phyloP scores from a whole-genome alignment of 2,888 invertebrate species.

The Cosmia pyralina region DNA sequence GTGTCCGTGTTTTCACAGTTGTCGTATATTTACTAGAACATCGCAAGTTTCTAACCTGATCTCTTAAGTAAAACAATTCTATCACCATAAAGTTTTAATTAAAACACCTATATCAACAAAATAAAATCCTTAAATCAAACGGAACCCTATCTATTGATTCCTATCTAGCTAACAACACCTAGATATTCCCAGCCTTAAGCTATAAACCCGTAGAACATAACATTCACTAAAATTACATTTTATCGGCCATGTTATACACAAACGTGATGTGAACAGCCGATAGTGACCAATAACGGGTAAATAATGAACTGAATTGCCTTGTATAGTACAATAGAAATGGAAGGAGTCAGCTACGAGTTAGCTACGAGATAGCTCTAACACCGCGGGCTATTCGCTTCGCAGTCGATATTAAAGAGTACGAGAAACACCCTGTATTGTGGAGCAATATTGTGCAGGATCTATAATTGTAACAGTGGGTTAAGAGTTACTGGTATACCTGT shows the following conservation, averaged over 20 bases:
- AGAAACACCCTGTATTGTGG: slow-evolving; percentile 16
- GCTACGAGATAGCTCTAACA: slow-evolving; percentile 40
- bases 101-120: slow-evolving; percentile 5
- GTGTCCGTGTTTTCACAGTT: too few species aligned
- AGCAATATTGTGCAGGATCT: slow-evolving; percentile 21
- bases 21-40: not conserved
- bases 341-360: slow-evolving; percentile 31
- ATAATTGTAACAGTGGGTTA: not conserved
- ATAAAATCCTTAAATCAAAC: not conserved
- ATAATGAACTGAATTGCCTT: slow-evolving; percentile 35
- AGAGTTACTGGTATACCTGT: not conserved
- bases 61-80: not conserved
- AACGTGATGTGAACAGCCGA: slow-evolving; percentile 49
- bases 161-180: slow-evolving; percentile 23
- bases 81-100: not conserved
- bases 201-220: slow-evolving; percentile 23
- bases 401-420: slow-evolving; percentile 38
- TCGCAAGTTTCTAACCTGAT: too few species aligned
- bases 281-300: slow-evolving; percentile 43
- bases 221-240: slow-evolving; percentile 50
- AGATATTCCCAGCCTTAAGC: slow-evolving; percentile 35
- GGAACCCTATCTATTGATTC: slow-evolving; percentile 19
- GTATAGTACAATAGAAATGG: slow-evolving; percentile 40
- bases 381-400: slow-evolving; percentile 42
- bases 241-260: slow-evolving; percentile 46